Conservation (phyloP, 2,113 vertebrate genomes). For the Corythoichthys intestinalis region DNA sequence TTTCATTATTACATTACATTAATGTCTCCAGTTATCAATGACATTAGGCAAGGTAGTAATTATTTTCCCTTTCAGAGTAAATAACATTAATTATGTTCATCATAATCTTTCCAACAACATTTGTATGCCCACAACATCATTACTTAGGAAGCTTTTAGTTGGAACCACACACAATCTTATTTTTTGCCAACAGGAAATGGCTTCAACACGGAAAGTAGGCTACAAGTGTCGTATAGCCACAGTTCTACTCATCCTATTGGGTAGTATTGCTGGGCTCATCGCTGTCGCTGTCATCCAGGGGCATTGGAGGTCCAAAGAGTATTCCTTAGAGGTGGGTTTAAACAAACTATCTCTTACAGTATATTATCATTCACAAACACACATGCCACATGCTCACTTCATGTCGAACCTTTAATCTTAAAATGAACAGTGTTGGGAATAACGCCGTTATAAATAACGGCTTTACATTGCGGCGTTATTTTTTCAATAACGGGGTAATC, state of each 20-base stretch:
- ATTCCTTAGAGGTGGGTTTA: conserved; percentile 81
- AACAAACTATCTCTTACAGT: background rate
- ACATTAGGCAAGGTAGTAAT: background rate
- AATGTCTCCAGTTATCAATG: background rate
- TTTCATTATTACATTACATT: background rate
- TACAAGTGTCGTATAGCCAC: conserved; percentile 71
- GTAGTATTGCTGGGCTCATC: conserved; percentile 81
- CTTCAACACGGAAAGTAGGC: conserved; percentile 61
- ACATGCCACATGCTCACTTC: background rate
- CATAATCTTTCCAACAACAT: conserved; percentile 14
- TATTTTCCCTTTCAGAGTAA: background rate
- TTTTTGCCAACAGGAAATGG: conserved; percentile 64
- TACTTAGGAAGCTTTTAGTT: conserved; percentile 35
- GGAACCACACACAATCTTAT: conserved; percentile 3
- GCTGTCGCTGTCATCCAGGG: conserved; percentile 82
- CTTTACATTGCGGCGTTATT: too few species aligned
- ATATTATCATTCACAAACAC: background rate
- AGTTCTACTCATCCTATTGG: conserved; percentile 75
- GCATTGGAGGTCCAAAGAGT: conserved; percentile 67
- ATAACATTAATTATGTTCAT: conserved; percentile 6
- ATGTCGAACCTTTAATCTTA: background rate
- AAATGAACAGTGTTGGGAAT: too few species aligned
- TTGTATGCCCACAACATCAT: background rate
- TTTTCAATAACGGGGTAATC: too few species aligned
- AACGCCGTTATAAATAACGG: too few species aligned